Evolutionary conservation across 2,888 invertebrate species (phyloP), one percentile per base, ranked within the genome.

Genomic region (Cryptocephalus moraei): DNA sequence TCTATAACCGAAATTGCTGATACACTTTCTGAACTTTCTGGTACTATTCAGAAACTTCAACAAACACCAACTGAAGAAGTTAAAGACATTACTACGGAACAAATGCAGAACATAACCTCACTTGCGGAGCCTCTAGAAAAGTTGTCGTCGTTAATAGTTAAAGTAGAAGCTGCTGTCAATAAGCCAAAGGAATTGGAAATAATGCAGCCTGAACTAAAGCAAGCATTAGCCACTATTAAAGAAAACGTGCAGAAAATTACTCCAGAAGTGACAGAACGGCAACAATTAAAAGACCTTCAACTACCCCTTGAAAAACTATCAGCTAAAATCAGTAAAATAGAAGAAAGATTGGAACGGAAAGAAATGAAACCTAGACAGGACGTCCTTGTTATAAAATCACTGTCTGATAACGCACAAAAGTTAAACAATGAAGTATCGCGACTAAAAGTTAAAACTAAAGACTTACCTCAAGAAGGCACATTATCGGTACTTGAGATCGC

Each of bases 51-150:
- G 41, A 32, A 52, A 22, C 34, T 48, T n/a, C 31, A 44, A 8
- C 41, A 45, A 34, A 12, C 4, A 33, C 14, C n/a, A 32, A 9
- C 13, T 9, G 32, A 13, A 13, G 9, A 9, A n/a, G 9, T 44
- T 22, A 32, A 44, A 10, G 47, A 44, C 38, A 40, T 44, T 22
- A 22, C 22, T 12, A 9, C n/a, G 32, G 39, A 41, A 31, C 52
- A 47, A 40, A 34, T 51, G 11, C 45, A 52, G 46, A 41, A 49
- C 9, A 46, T 44, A 33, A 48, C 43, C 34, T 44, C 48, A 12
- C 41, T 55, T 8, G n/a, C 41, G 39, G 51, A 45, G n/a, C 31
- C 53, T 32, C 49, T 50, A 47, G 43, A 52, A 36, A 47, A 50
- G 33, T 11, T 56, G 10, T 46, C 50, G 3, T 36, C 33, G 13